Evolutionary conservation across 2,113 vertebrate species (phyloP).

Genomic region (Nothobranchius furzeri): DNA sequence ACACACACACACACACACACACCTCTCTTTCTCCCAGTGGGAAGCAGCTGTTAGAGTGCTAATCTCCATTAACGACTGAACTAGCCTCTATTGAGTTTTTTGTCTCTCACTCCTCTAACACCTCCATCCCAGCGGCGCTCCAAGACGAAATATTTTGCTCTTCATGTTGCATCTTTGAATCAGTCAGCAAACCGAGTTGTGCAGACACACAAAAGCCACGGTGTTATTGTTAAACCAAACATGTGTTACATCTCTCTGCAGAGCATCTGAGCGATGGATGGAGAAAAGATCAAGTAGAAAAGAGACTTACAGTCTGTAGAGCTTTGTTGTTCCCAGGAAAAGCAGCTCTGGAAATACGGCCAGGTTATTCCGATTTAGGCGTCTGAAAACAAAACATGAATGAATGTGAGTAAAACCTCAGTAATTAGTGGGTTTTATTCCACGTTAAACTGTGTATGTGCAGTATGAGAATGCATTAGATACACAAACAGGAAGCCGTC

Average conservation of each 20-base stretch:
- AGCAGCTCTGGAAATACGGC: slow-evolving; percentile 96
- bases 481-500: slow-evolving; percentile 1
- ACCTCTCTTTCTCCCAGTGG: slow-evolving; percentile 61
- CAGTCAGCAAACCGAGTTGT: not conserved
- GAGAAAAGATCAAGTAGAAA: slow-evolving; percentile 27
- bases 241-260: slow-evolving; percentile 5
- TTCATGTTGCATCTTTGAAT: slow-evolving; percentile 9
- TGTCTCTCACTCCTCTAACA: slow-evolving; percentile 34
- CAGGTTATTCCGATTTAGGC: slow-evolving; percentile 97
- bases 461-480: slow-evolving; percentile 1
- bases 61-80: slow-evolving; percentile 78
- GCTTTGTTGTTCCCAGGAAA: slow-evolving; percentile 93
- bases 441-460: slow-evolving; percentile 21
- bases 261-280: not conserved
- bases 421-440: slow-evolving; percentile 25
- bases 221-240: not conserved
- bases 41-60: slow-evolving; percentile 76
- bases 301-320: slow-evolving; percentile 96
- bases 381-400: slow-evolving; percentile 82
- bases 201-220: not conserved
- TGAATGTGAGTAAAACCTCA: slow-evolving; percentile 3
- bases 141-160: not conserved
- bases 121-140: slow-evolving; percentile 32
- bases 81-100: slow-evolving; percentile 58
- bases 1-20: slow-evolving; percentile 34